Conservation (phyloP, 1,140 invertebrate species). For the Cheumatopsyche charites region DNA sequence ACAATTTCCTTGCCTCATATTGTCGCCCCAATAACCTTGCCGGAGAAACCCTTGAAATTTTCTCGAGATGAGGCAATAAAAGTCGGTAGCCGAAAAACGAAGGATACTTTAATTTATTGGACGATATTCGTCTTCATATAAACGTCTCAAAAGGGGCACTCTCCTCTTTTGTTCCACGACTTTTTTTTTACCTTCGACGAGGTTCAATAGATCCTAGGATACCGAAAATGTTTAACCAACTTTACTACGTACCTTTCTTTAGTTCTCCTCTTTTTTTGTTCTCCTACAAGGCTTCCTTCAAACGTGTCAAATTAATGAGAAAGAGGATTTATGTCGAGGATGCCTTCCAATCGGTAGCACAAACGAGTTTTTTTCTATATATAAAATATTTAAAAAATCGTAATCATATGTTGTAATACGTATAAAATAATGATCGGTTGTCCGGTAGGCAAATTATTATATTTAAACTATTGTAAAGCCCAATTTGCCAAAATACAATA, state of each 20-base stretch:
- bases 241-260: too few species aligned
- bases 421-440: too few species aligned
- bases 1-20: too few species aligned
- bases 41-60: not conserved
- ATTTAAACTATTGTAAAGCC: too few species aligned
- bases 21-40: not conserved
- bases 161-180: not conserved
- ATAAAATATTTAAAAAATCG: too few species aligned
- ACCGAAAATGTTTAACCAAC: too few species aligned
- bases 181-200: not conserved
- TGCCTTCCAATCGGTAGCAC: too few species aligned
- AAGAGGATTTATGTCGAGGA: not conserved
- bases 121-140: conserved; percentile 20
- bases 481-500: too few species aligned
- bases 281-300: not conserved
- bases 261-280: not conserved
- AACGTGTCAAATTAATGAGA: conserved; percentile 6
- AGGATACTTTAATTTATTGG: conserved; percentile 12
- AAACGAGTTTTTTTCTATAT: too few species aligned
- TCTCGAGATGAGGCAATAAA: not conserved
- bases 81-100: not conserved
- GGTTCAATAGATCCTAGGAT: too few species aligned
- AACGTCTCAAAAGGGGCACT: not conserved
- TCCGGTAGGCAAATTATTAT: too few species aligned
- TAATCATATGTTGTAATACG: too few species aligned